These are phyloP conservation scores for Pelusios castaneus DNA, from an alignment of 2,113 vertebrate species.

Conservation along the genomic window DNA sequence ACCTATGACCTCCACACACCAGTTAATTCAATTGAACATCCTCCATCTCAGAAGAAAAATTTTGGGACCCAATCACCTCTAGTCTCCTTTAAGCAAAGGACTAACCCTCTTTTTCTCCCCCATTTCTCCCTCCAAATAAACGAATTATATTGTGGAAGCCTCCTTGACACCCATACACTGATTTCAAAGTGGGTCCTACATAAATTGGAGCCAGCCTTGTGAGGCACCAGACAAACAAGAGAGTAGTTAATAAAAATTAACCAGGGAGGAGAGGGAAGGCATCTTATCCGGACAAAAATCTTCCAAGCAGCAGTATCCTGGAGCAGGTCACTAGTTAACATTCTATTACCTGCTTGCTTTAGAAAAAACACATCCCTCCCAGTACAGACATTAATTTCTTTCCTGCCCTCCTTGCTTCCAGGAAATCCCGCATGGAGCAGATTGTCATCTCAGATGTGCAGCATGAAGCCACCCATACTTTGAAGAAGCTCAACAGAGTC, in stretches of 20 bases:
- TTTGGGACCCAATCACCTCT: not conserved
- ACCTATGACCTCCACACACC: not conserved
- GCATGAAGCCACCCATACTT: not conserved
- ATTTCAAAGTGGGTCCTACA: not conserved
- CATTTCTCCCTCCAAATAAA: not conserved
- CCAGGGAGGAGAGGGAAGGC: fast-evolving
- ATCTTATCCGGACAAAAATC: not conserved
- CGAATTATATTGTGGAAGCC: not conserved
- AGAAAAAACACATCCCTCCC: not conserved
- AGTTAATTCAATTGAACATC: not conserved
- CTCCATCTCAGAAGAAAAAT: not conserved
- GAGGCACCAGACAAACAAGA: not conserved
- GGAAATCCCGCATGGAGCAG: fast-evolving
- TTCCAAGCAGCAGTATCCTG: not conserved
- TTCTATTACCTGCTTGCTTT: not conserved
- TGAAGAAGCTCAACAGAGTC: too few relatives aligned
- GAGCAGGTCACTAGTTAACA: not conserved
- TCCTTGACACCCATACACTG: not conserved
- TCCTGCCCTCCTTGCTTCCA: not conserved
- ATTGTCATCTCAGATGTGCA: not conserved
- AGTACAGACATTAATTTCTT: not conserved
- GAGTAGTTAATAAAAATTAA: not conserved
- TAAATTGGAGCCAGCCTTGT: not conserved
- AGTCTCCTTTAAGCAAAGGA: not conserved
- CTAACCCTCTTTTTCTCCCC: not conserved